These are phyloP conservation scores for Brotogeris chrysoptera DNA, from an alignment of 2,797 vertebrate species.

Conservation along the genomic window DNA sequence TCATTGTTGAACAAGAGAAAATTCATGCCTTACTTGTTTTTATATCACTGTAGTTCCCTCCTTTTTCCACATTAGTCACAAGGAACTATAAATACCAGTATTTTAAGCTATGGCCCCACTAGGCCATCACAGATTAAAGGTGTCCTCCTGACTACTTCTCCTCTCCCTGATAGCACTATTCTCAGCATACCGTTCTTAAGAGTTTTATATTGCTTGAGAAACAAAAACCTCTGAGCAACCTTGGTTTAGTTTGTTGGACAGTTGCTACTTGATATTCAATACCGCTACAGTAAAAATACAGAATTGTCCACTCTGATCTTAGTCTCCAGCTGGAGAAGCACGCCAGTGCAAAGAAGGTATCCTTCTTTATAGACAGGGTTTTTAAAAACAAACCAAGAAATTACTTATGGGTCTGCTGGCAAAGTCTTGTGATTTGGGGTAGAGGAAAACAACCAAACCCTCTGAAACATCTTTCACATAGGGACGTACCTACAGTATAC, in stretches of 20 bases:
- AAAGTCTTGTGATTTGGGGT: conserved; percentile 52
- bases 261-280: conserved; percentile 43
- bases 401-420: conserved; percentile 72
- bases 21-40: not conserved
- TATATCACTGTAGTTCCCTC: not conserved
- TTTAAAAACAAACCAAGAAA: conserved; percentile 79
- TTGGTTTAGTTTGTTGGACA: conserved; percentile 2
- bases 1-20: not conserved
- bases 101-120: not conserved
- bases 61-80: not conserved
- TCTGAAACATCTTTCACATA: not conserved
- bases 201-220: not conserved
- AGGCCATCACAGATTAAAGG: not conserved
- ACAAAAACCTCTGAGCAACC: conserved; percentile 33
- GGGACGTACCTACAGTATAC: not conserved
- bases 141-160: not conserved
- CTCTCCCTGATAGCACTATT: not conserved
- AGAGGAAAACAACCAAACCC: not conserved
- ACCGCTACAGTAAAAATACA: conserved; percentile 43
- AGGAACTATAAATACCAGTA: not conserved
- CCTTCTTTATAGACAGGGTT: conserved; percentile 53
- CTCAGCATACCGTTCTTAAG: not conserved
- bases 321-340: not conserved
- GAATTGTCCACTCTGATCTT: conserved; percentile 55
- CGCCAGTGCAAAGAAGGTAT: conserved; percentile 50